These are phyloP conservation scores for Saturnia japonica DNA, from an alignment of 2,888 invertebrate species.

Conservation along the genomic window DNA sequence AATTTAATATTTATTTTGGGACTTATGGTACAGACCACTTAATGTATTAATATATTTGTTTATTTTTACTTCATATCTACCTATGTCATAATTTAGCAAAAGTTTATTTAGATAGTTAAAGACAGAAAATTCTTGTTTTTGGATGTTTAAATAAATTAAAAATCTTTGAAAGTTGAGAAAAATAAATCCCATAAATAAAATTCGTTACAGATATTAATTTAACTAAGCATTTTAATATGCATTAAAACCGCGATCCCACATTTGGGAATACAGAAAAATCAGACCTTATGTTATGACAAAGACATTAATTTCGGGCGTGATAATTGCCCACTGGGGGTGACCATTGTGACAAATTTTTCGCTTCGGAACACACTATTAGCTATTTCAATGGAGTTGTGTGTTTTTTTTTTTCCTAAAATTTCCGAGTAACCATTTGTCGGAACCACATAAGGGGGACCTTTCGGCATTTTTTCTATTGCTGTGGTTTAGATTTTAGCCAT, in stretches of 20 bases:
- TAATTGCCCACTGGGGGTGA: constrained; percentile 62
- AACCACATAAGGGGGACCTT: constrained; percentile 45
- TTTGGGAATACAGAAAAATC: constrained; percentile 16
- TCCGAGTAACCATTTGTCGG: constrained; percentile 63
- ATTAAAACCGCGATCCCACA: not conserved
- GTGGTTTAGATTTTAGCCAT: not conserved
- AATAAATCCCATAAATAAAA: not conserved
- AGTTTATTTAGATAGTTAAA: too few species aligned
- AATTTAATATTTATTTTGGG: not conserved
- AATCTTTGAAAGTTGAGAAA: not conserved
- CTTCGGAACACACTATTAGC: constrained; percentile 72
- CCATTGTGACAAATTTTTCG: constrained; percentile 75
- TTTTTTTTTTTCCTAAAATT: constrained; percentile 38
- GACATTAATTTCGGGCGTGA: constrained; percentile 71
- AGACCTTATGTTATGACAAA: constrained; percentile 63
- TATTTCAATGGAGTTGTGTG: constrained; percentile 56
- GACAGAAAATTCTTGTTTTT: too few species aligned
- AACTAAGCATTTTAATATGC: not conserved
- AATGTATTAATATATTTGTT: not conserved
- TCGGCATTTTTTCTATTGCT: constrained; percentile 61
- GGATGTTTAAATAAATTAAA: too few species aligned
- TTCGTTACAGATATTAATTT: not conserved
- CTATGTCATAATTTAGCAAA: too few species aligned
- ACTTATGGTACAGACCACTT: not conserved
- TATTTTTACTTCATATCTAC: too few species aligned